Base-by-base conservation (phyloP, 2,888 invertebrate genomes). In the Nezara viridula region DNA sequence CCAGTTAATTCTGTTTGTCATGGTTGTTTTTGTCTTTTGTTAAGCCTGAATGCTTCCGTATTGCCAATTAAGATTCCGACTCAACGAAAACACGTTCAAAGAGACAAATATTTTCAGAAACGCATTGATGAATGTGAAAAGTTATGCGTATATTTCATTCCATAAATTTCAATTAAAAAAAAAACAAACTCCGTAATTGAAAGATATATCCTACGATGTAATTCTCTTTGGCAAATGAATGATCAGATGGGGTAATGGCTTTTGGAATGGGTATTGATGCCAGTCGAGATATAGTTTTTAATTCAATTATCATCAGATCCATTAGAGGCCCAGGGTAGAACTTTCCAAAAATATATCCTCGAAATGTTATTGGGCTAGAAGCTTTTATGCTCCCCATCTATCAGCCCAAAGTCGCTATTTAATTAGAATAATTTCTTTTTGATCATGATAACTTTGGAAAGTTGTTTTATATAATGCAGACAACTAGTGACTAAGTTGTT, bases 101-200 rank as follows among this genome's bases (percentile, higher is more conserved):
- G 66, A 7, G 37, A 40, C 81, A 81, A 81, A 81, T 81, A 47
- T 81, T 81, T 81, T 81, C 81, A 0, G 44, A 12, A 81, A 44
- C 0, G 12, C n/a, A 44, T 27, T 81, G 81, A 81, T 81, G 40
- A 81, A 81, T 81, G 81, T 37, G 44, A 44, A 47, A 81, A 81
- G 81, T 81, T 81, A n/a, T 12, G 10, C 16, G 44, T 40, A 0
- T n/a, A n/a, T n/a, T n/a, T 81, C 81, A 16, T 47, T 37, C 44
- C 81, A 47, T 81, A 81, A 81, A 81, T 77, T 77, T 77, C 24
- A 21, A 14, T 37, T 14, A 81, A 81, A 81, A 81, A 81, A 44
- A 44, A 81, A 44, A 81, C 24, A 77, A 77, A 77, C 77, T 77
- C 6, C 37, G 6, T 44, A 81, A 81, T 47, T 81, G 44, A 24